Evolutionary conservation across 2,888 invertebrate genomes (phyloP), one percentile per base, ranked within the genome.

Genomic region (Nasonovia ribisnigri): DNA sequence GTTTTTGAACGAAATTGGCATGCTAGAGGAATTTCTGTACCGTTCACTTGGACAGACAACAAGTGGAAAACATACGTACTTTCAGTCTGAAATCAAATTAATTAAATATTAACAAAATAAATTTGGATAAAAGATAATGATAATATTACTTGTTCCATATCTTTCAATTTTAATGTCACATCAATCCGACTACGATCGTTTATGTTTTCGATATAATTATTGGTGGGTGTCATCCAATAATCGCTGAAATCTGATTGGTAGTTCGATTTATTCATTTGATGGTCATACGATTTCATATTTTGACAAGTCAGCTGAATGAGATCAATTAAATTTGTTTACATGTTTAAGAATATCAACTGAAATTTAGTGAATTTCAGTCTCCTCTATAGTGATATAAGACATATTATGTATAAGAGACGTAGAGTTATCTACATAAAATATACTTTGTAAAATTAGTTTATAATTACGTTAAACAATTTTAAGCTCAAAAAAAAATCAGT

Each of bases 221-320:
- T 84, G 1, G 10, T 20, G 4, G 16, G 10, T 13, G n/a, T 42
- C 87, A 10, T 16, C 67, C 36, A 16, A 20, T 46, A 11, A 36
- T 48, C 48, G 11, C 42, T 10, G 86, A 48, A 29, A 24, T 84
- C 42, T 11, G 46, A 84, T 48, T 4, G n/a, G 6, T 91, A 26
- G 13, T 57, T 36, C 11, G 4, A 10, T n/a, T 43, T 11, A 57
- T n/a, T 91, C 43, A n/a, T n/a, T 11, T 86, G 6, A 6, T 46
- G 6, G 4, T 86, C 46, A 51, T 4, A 8, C 29, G 26, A 29
- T 36, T 46, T 67, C 10, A 20, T 20, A 13, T 42, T 42, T 48
- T 48, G 87, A 88, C 92, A 92, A 36, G 36, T 24, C 10, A 90
- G 48, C 90, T 77, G 24, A 77, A 67, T n/a, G 46, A 90, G n/a